Base-by-base conservation (phyloP, 2,797 vertebrate species). In the Poecilia picta region DNA sequence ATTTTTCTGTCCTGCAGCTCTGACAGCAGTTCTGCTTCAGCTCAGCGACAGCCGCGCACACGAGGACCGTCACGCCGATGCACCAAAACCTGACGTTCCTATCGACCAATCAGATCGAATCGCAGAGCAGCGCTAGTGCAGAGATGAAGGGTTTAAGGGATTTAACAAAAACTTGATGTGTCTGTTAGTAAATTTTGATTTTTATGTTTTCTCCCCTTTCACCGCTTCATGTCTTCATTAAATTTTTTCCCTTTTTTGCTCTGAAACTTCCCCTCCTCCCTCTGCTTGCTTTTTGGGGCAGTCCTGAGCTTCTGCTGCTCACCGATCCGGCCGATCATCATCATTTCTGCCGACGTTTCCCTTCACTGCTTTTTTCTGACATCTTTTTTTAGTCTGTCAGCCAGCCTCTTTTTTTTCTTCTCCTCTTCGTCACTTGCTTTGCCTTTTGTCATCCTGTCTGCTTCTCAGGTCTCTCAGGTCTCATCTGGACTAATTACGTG, bases 401-500 rank as follows among this genome's bases (percentile, higher is more conserved):
- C 82, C 77, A 41, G 71, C 55, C 57, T 23, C 57, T 23, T 77
- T 49, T 72, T 74, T 28, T 57, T 68, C 53, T 59, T 57, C 55
- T 68, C 72, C 59, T 46, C 43, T 64, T 64, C 73, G 66, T 49
- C 64, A 53, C 68, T 80, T 31, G 83, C 83, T 88, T 84, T 80
- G 87, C 84, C 79, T 78, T 73, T 84, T 81, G 85, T 81, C 90
- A 87, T 90, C 66, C 88, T 89, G 81, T 92, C 89, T 92, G 87
- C 84, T 66, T 92, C 92, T 89, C 91, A 92, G 91, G 91, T 91
- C 86, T 90, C 87, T 90, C 88, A 91, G 92, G 91, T 92, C 90
- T 91, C 92, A 87, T 86, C 89, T 59, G 93, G 93, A 93, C 88
- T 89, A 75, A 83, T 83, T 75, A 72, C 87, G 77, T 79, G 91